Conservation (phyloP, 2,888 invertebrate species). For the Epiblema foenella region DNA sequence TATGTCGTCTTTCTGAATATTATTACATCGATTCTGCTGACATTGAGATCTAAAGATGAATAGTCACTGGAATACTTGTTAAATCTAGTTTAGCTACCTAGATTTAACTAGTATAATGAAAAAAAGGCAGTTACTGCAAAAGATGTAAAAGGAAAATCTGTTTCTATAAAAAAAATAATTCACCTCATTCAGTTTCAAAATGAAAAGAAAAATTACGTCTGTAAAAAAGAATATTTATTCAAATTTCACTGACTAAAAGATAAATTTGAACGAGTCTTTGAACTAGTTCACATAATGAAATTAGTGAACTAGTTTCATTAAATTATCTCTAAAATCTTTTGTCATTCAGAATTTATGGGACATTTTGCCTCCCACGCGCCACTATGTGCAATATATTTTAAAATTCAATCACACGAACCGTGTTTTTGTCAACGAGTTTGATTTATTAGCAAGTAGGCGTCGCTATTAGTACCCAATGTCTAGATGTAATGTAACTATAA, state of each 20-base stretch:
- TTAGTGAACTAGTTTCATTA: conserved; percentile 35
- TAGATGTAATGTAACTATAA: conserved; percentile 5
- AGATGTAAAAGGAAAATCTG: too few species aligned
- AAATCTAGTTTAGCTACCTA: too few species aligned
- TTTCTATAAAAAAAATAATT: background rate
- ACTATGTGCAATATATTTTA: conserved; percentile 35
- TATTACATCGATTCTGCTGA: too few species aligned
- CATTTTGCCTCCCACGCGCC: conserved; percentile 27
- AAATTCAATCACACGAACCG: conserved; percentile 38
- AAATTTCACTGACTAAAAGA: conserved; percentile 19
- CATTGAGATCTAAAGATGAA: too few species aligned
- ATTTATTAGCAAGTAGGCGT: conserved; percentile 41
- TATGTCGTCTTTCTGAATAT: too few species aligned
- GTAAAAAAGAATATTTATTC: conserved; percentile 7
- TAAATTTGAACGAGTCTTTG: conserved; percentile 25
- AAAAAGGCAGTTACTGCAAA: too few species aligned
- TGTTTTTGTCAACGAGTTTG: conserved; percentile 40
- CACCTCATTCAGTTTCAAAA: conserved; percentile 1
- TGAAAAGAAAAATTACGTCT: conserved; percentile 2
- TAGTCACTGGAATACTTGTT: too few species aligned
- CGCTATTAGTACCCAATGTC: conserved; percentile 11
- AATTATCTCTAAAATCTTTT: conserved; percentile 35
- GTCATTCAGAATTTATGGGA: conserved; percentile 33
- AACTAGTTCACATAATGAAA: conserved; percentile 41
- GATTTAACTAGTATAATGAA: too few species aligned